phyloP scores from a whole-genome alignment of 2,113 vertebrate genomes.

The Centrocercus urophasianus region DNA sequence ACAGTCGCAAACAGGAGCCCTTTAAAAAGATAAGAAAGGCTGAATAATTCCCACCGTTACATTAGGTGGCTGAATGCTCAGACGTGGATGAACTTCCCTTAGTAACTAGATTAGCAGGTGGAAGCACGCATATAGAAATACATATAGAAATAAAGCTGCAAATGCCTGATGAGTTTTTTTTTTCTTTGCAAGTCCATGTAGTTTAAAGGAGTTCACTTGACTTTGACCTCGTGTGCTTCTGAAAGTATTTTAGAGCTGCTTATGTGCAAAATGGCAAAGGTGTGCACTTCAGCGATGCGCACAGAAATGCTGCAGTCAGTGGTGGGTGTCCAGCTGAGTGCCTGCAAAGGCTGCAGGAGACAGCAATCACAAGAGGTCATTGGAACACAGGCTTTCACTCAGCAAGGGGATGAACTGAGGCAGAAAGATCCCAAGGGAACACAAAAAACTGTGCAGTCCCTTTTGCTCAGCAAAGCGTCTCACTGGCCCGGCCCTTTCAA shows the following conservation, averaged over 20 bases:
- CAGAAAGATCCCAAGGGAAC: slow-evolving; percentile 4
- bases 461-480: background rate
- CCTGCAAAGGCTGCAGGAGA: background rate
- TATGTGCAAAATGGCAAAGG: background rate
- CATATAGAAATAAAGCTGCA: background rate
- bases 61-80: background rate
- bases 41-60: background rate
- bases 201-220: background rate
- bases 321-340: fast-evolving
- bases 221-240: background rate
- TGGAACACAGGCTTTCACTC: background rate
- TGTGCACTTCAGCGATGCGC: fast-evolving
- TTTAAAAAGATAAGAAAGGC: background rate
- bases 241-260: background rate
- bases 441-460: background rate
- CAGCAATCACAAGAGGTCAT: background rate
- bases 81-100: background rate
- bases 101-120: background rate
- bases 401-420: background rate
- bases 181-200: background rate
- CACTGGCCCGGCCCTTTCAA: too few species aligned
- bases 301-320: fast-evolving
- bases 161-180: background rate
- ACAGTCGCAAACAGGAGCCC: too few species aligned
- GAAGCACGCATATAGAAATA: background rate